A percentile compares a stretch with the other conserved stretches of the same genome.
These are phyloP conservation scores for Toxonevra muliebris DNA, from an alignment of 2,888 invertebrate species.

Conservation along the genomic window DNA sequence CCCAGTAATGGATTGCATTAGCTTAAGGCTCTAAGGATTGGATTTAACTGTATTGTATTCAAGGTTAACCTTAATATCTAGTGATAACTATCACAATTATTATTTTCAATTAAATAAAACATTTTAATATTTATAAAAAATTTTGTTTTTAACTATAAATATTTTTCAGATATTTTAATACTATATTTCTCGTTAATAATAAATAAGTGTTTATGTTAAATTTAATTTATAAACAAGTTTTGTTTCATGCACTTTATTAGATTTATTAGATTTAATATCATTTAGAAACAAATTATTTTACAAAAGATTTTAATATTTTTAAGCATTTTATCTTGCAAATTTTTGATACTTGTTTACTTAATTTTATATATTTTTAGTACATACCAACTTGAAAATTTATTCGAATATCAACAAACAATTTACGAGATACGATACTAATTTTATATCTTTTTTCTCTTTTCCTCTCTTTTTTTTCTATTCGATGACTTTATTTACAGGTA, in stretches of 20 bases:
- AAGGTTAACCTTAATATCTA: too few relatives aligned
- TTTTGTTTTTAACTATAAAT: too few relatives aligned
- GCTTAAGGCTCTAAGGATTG: too few relatives aligned
- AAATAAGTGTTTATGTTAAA: background rate
- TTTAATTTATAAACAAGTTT: too few relatives aligned
- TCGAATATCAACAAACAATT: background rate
- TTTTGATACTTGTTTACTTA: background rate
- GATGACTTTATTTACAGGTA: conserved; percentile 38
- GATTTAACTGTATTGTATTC: too few relatives aligned
- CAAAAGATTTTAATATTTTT: background rate
- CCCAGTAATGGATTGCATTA: too few relatives aligned
- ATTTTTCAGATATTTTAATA: too few relatives aligned
- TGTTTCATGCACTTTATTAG: background rate
- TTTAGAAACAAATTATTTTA: background rate
- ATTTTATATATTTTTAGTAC: background rate
- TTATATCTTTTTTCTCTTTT: conserved; percentile 27
- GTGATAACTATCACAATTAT: too few relatives aligned
- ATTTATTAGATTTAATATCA: conserved; percentile 3
- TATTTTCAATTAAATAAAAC: too few relatives aligned
- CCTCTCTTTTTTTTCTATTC: conserved; percentile 21
- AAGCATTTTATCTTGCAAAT: background rate
- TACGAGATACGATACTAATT: conserved; percentile 17
- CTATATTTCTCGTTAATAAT: too few relatives aligned
- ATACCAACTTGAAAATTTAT: background rate
- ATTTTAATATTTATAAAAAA: too few relatives aligned